Evolutionary conservation across 2,113 vertebrate genomes (phyloP).

Genomic region (Nannobrachium achirus): DNA sequence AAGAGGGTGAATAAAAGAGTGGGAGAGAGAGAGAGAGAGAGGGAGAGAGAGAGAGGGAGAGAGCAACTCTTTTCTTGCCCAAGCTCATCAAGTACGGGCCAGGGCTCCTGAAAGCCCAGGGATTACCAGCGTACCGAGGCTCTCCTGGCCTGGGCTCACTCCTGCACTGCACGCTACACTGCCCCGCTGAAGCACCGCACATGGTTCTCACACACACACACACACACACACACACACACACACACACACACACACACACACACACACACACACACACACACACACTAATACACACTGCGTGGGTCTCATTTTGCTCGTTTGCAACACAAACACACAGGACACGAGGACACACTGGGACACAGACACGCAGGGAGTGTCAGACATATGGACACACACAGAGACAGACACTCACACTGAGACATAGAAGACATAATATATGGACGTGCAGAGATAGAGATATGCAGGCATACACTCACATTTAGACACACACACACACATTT

Average conservation of each 20-base stretch:
- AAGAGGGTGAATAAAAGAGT: conserved; percentile 34
- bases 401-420: too few species aligned
- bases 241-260: conserved; percentile 33
- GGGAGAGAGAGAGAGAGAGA: conserved; percentile 39
- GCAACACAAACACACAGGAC: not conserved
- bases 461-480: too few species aligned
- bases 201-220: conserved; percentile 77
- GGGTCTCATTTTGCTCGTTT: conserved; percentile 24
- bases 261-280: conserved; percentile 1
- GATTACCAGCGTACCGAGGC: conserved; percentile 90
- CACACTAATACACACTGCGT: conserved; percentile 34
- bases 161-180: conserved; percentile 87
- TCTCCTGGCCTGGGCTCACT: conserved; percentile 75
- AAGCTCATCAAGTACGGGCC: conserved; percentile 99
- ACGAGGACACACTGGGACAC: not conserved
- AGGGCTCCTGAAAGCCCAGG: conserved; percentile 97
- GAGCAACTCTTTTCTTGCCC: conserved; percentile 94
- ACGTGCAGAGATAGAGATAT: too few species aligned
- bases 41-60: conserved; percentile 73
- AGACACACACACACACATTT: not conserved
- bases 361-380: not conserved
- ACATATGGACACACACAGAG: not conserved
- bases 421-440: too few species aligned
- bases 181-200: conserved; percentile 72
- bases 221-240: conserved; percentile 37